Evolutionary conservation across 2,113 vertebrate species (phyloP), one percentile per base, ranked within the genome.

Genomic region (Rissa tridactyla): DNA sequence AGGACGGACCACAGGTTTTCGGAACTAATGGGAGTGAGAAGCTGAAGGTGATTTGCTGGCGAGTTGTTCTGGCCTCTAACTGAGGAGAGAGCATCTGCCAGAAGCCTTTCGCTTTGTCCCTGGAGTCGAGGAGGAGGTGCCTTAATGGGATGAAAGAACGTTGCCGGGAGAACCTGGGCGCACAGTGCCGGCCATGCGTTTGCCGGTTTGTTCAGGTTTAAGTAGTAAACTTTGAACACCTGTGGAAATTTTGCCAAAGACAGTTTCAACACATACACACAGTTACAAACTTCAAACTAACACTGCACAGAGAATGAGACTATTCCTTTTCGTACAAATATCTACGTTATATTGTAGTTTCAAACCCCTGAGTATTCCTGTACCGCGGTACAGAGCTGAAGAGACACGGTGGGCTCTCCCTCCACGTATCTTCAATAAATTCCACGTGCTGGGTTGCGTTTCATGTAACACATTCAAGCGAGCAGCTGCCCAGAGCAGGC

Each of bases 311-410:
- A 98, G 96, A 98, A 97, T 90, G 82, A 97, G 95, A 85, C 90
- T 97, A 97, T 95, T 97, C 93, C 94, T 98, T 95, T 95, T 94
- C 96, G 97, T 97, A 98, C 98, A 98, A 97, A 88, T 91, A 98
- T 49, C 96, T 97, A 98, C 78, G 96, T 97, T 96, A 97, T 77
- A 97, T 83, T 97, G 96, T 97, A 94, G 92, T 97, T 98, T 97
- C 97, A 98, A 98, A 98, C 97, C 98, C 98, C 98, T 98, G 98
- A 98, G 98, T 98, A 98, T 95, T 97, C 86, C 98, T 98, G 98
- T 98, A 98, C 97, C 96, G 80, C 95, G 92, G 98, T 98, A 98
- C 97, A 97, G 98, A 94, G 95, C 95, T 96, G 97, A 97, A 97
- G 98, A 98, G 96, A 97, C 78, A 8, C 15, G 11, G 96, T 91